Base-by-base conservation (phyloP, 1,140 invertebrate species). In the Calliphora vicina region DNA sequence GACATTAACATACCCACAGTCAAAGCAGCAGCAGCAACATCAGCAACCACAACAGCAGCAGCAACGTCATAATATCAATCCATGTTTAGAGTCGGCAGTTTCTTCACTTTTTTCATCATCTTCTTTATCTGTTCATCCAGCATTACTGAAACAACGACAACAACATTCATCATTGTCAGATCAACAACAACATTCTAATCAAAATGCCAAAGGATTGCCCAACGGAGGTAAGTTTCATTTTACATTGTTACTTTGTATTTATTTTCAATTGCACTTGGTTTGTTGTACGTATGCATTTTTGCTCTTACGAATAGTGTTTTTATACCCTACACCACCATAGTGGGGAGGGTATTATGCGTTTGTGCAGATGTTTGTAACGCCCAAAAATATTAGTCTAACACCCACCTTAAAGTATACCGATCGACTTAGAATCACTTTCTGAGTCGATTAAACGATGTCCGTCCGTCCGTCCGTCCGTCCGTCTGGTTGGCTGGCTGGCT, bases 131-230 rank as follows among this genome's bases (percentile, higher is more conserved):
- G 74, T 35, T 78, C 74, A 78, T 78, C 74, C 82, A 81, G 50
- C 78, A 15, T 81, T 72, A 74, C 78, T 67, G 71, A 82, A 84
- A 67, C 82, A 87, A 57, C 86, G 85, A 67, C 86, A 85, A 72
- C 74, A 87, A 86, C 88, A 89, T 89, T 86, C 88, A 88, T 89
- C 88, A 89, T 86, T 88, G 87, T 88, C 87, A 87, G 87, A 88
- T 85, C 87, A 88, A 89, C 88, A 89, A 88, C 88, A 89, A 89
- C 88, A 89, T 89, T 89, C 88, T 89, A 89, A 89, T 89, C 88
- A 89, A 89, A 89, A 89, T 89, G 88, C 88, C 88, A 89, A 89
- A 89, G 87, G 88, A 89, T 89, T 89, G 87, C 88, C 88, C 86
- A 89, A 89, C 84, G 88, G 88, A 88, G 83, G 80, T 81, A 27